These are phyloP conservation scores for Condylostylus longicornis DNA, from an alignment of 1,140 invertebrate genomes.

Conservation along the genomic window DNA sequence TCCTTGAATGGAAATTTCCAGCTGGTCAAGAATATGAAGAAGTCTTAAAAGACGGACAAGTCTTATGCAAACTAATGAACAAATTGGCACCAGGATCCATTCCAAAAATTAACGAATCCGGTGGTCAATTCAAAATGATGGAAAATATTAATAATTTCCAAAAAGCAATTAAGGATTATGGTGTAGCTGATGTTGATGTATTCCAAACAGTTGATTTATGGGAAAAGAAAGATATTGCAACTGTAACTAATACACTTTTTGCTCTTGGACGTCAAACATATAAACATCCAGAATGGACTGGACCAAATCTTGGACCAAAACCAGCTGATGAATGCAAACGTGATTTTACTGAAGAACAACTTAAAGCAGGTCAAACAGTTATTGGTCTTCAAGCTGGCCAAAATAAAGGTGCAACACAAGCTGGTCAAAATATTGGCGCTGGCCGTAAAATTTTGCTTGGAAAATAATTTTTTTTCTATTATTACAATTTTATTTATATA, in stretches of 20 bases:
- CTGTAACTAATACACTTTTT: slow-evolving; percentile 85
- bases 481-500: too few species aligned
- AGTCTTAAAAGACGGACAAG: slow-evolving; percentile 68
- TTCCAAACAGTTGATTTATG: slow-evolving; percentile 94
- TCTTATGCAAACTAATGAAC: slow-evolving; percentile 85
- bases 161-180: slow-evolving; percentile 70
- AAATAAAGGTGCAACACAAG: slow-evolving; percentile 88
- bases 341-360: slow-evolving; percentile 80
- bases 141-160: slow-evolving; percentile 94
- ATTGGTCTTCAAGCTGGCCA: slow-evolving; percentile 92
- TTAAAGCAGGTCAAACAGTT: slow-evolving; percentile 75
- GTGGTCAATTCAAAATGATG: slow-evolving; percentile 90
- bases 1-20: slow-evolving; percentile 74
- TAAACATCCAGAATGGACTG: slow-evolving; percentile 76
- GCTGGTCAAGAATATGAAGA: slow-evolving; percentile 60
- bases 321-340: slow-evolving; percentile 83
- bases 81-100: slow-evolving; percentile 67
- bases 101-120: slow-evolving; percentile 72
- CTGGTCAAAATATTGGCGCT: slow-evolving; percentile 86
- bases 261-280: slow-evolving; percentile 83
- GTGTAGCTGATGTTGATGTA: slow-evolving; percentile 81
- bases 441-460: slow-evolving; percentile 74
- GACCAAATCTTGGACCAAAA: slow-evolving; percentile 76
- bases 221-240: slow-evolving; percentile 86
- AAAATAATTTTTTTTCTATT: too few species aligned